Base-by-base conservation (phyloP, 1,140 invertebrate species). In the Belonocnema kinseyi region DNA sequence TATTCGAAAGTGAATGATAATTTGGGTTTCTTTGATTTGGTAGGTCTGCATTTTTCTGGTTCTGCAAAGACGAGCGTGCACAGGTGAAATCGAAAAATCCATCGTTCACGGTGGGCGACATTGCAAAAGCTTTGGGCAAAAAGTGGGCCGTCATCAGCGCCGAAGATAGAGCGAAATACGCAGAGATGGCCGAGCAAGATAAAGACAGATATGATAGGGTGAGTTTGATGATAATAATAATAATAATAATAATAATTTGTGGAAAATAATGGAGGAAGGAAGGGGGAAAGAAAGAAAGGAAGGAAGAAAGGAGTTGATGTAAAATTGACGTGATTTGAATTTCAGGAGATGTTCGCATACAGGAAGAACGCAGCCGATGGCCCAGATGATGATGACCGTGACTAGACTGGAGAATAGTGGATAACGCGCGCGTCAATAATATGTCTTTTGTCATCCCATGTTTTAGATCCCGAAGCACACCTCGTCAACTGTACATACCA, bases 11-110 rank as follows among this genome's bases (percentile, higher is more conserved):
- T n/a, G 3, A 54, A 17, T 54, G 19, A 4, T 17, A 1, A 54
- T 54, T 54, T 5, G 17, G 74, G 3, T 70, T 14, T 70, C 58
- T 79, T 72, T 81, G 77, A 11, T 19, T 53, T 58, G 58, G 77
- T 91, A 99, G 97, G 86, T 99, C 98, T 79, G 98, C 99, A 70
- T 99, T 99, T 94, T 99, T 99, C 93, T 98, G 97, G 95, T 99
- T 99, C 93, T 99, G 98, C 90, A 98, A 98, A 91, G 98, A 99
- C 85, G 98, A 99, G 88, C 94, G 99, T 85, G 94, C 95, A 50
- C 97, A 98, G 87, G 97, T 99, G 26, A 98, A 98, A 90, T 95
- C 95, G 81, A 92, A 94, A 17, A 97, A 99, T 93, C 98, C 98
- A 0, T 97, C 98, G 88, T 98, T 95, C 89, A 96, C 97, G 73